Evolutionary conservation across 2,888 invertebrate genomes (phyloP).

Genomic region (Arctia plantaginis): DNA sequence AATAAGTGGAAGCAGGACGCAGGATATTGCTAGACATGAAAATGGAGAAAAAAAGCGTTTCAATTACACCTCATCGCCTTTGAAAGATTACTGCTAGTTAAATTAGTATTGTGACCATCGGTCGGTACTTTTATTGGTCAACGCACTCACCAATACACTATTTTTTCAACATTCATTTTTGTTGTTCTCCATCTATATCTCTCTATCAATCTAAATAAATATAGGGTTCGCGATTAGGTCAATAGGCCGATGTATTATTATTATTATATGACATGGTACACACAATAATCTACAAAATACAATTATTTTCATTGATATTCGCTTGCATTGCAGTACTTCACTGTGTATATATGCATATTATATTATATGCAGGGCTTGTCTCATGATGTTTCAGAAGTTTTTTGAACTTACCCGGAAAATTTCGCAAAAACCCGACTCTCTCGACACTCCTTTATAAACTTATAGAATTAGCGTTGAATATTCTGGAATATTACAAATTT

Average conservation of each 20-base stretch:
- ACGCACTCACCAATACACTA: constrained; percentile 18
- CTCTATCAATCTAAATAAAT: too few species aligned
- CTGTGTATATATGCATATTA: not conserved
- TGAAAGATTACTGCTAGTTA: constrained; percentile 46
- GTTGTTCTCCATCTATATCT: too few species aligned
- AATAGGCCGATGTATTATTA: too few species aligned
- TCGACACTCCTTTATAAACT: not conserved
- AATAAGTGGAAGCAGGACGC: constrained; percentile 71
- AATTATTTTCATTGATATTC: too few species aligned
- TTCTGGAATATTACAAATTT: not conserved
- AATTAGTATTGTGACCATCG: constrained; percentile 42
- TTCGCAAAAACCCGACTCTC: not conserved
- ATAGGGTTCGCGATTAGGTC: too few species aligned
- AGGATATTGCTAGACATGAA: constrained; percentile 75
- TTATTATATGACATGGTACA: too few species aligned
- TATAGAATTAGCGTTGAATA: not conserved
- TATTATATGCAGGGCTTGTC: not conserved
- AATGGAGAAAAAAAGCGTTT: constrained; percentile 66
- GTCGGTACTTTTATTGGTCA: constrained; percentile 35
- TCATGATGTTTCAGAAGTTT: not conserved
- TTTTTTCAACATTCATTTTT: constrained; percentile 18
- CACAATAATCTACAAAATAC: too few species aligned
- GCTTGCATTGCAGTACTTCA: not conserved
- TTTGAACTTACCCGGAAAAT: not conserved
- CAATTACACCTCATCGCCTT: constrained; percentile 70